phyloP scores from a whole-genome alignment of 2,888 invertebrate genomes.

The Volucella bombylans region DNA sequence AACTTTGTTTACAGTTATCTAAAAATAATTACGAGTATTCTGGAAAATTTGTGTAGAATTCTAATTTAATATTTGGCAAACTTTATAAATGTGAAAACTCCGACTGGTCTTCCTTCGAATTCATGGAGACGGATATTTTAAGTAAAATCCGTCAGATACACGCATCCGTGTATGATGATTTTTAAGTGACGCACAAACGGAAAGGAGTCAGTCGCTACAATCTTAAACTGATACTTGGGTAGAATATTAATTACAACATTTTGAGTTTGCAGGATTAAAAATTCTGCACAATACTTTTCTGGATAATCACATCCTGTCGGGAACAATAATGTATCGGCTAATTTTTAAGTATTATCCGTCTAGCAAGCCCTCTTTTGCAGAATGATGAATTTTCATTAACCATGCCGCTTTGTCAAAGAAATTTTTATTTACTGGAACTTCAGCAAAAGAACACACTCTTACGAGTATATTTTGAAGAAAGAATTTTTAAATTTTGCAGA shows the following conservation, averaged over 20 bases:
- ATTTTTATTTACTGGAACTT: too few species aligned
- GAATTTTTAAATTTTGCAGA: too few species aligned
- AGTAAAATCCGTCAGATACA: not conserved
- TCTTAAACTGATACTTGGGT: conserved; percentile 20
- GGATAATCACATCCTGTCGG: conserved; percentile 41
- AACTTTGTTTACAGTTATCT: conserved; percentile 58
- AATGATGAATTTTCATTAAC: too few species aligned
- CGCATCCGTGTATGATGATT: conserved; percentile 9
- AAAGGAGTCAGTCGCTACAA: conserved; percentile 27
- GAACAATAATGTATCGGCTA: conserved; percentile 1
- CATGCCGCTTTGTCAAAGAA: too few species aligned
- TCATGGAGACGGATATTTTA: not conserved
- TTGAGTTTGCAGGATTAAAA: conserved; percentile 38
- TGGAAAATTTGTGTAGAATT: conserved; percentile 49
- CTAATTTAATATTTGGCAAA: conserved; percentile 21
- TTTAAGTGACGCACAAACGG: conserved; percentile 37
- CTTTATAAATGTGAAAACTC: not conserved
- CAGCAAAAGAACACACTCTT: too few species aligned
- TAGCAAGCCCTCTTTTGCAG: too few species aligned
- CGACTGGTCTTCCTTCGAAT: not conserved
- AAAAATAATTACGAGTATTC: conserved; percentile 56
- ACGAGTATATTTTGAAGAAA: too few species aligned
- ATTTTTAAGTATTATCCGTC: conserved; percentile 3
- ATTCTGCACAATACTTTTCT: conserved; percentile 28
- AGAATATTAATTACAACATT: conserved; percentile 53